Evolutionary conservation across 2,888 invertebrate species (phyloP).

Genomic region (Thumatha senex): DNA sequence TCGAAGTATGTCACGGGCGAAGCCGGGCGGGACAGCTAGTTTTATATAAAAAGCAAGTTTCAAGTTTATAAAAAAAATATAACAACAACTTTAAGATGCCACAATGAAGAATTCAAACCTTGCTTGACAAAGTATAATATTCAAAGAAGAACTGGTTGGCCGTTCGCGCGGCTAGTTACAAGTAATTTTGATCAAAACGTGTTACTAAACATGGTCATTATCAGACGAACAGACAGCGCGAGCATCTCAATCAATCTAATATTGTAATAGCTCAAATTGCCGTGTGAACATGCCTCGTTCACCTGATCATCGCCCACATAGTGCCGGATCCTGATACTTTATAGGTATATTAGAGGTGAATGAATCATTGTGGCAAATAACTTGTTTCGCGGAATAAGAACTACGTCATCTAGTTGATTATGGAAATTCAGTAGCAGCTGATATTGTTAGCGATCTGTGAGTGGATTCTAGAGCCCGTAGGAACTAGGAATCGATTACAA

Average conservation of each 20-base stretch:
- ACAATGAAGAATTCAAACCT: too few relatives aligned
- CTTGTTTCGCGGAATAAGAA: slow-evolving; percentile 32
- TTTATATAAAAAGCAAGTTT: too few relatives aligned
- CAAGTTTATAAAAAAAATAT: too few relatives aligned
- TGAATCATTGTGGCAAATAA: slow-evolving; percentile 46
- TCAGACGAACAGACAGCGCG: slow-evolving; percentile 41
- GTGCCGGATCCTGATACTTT: slow-evolving; percentile 44
- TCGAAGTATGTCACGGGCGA: too few relatives aligned
- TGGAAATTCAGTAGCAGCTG: slow-evolving; percentile 28
- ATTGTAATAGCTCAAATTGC: slow-evolving; percentile 58
- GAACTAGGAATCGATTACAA: too few relatives aligned
- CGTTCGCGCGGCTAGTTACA: slow-evolving; percentile 13
- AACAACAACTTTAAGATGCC: too few relatives aligned
- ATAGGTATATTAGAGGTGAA: slow-evolving; percentile 42
- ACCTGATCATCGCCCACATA: slow-evolving; percentile 62
- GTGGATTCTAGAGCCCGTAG: too few relatives aligned
- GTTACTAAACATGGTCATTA: slow-evolving; percentile 42
- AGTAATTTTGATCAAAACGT: slow-evolving; percentile 35
- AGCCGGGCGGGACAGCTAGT: too few relatives aligned
- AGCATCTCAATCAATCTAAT: slow-evolving; percentile 57
- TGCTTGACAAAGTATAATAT: too few relatives aligned
- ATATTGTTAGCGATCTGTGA: slow-evolving; percentile 25
- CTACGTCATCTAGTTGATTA: slow-evolving; percentile 40
- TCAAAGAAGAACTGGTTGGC: not conserved
- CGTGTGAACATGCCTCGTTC: slow-evolving; percentile 60